Base-by-base conservation (phyloP, 1,140 invertebrate species). In the Acromyrmex heyeri region DNA sequence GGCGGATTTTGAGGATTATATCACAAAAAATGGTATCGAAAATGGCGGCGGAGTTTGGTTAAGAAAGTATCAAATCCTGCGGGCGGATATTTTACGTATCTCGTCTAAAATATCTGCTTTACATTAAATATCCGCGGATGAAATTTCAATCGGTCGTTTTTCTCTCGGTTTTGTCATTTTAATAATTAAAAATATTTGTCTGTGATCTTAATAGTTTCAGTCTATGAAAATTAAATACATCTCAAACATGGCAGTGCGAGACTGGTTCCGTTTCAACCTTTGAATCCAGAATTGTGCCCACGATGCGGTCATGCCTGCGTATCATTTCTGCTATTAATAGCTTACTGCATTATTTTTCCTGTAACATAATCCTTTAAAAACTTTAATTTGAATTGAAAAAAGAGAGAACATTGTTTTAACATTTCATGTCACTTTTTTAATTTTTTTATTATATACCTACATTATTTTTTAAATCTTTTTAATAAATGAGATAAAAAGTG, bases 201-300 rank as follows among this genome's bases (percentile, higher is more conserved):
- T 90, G 30, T 72, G 88, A 89, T 57, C 86, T 89, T 91, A 86
- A 79, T 87, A 82, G 67, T 83, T 87, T 93, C 92, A 92, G 90
- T 93, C 92, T 91, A 90, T 92, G 88, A 86, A 64, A 88, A 92
- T 92, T 92, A 88, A 91, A 93, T 92, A 91, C 87, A 92, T 76
- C 77, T 73, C 89, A 62, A 57, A 83, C 88, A 91, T 92, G 91
- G 90, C 92, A 91, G 88, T 90, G 85, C 85, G 77, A 70, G 64
- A 91, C 61, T 82, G 81, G 55, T 82, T 81, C 50, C 27, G 38
- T 61, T 61, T 34, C 55, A 16, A 27, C 10, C 59, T 67, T 70
- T 24, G 34, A 59, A 86, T 87, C 62, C 30, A 27, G 70, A 87
- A 85, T 64, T 65, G 50, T 44, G 62, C 64, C 70, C 55, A 48